Conservation (phyloP, 2,888 invertebrate genomes). For the Chloromyia formosa region DNA sequence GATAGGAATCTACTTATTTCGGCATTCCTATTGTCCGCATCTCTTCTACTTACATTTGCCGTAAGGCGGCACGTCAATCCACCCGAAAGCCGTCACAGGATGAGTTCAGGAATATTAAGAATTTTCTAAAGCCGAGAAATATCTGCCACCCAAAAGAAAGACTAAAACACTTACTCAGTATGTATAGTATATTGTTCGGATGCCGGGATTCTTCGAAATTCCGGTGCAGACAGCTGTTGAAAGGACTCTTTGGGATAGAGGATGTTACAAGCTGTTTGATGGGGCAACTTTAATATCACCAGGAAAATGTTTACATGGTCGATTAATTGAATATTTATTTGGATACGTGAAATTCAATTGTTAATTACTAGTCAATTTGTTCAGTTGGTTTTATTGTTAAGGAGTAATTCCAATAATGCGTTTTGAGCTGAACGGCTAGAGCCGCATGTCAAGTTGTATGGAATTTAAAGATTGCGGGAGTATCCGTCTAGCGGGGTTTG, state of each 20-base stretch:
- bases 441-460: no score
- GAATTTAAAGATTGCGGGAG: no score
- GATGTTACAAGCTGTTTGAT: constrained; percentile 1
- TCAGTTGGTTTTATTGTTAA: not conserved
- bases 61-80: not conserved
- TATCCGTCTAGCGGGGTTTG: no score
- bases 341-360: not conserved
- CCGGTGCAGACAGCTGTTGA: constrained; percentile 17
- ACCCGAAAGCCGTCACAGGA: constrained; percentile 9
- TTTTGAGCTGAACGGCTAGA: no score
- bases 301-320: constrained; percentile 20
- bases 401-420: no score
- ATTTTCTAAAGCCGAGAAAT: not conserved
- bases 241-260: not conserved
- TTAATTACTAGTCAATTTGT: constrained; percentile 12
- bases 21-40: not conserved
- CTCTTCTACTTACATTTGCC: not conserved
- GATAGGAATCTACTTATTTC: constrained; percentile 5
- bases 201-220: constrained; percentile 13
- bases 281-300: constrained; percentile 24
- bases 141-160: not conserved
- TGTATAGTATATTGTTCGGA: not conserved
- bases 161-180: constrained; percentile 16
- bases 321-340: constrained; percentile 5
- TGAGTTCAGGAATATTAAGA: constrained; percentile 5